Evolutionary conservation across 2,113 vertebrate genomes (phyloP).

Genomic region (Chunga burmeisteri): DNA sequence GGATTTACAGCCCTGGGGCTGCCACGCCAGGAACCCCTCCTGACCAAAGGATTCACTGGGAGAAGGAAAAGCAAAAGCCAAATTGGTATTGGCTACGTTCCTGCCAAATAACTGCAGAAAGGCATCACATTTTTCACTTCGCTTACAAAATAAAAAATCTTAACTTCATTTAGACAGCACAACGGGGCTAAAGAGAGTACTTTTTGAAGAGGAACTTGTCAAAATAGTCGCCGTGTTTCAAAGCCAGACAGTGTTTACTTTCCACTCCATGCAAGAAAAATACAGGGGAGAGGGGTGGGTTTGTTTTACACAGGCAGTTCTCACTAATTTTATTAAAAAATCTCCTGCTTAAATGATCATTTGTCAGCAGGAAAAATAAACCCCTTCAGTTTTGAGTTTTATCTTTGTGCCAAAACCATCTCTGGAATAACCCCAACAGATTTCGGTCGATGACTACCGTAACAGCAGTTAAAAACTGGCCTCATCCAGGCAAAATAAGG

Average conservation of each 20-base stretch:
- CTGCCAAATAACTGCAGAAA: slow-evolving; percentile 25
- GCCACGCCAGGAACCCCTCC: slow-evolving; percentile 17
- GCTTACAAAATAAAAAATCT: slow-evolving; percentile 30
- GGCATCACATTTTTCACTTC: slow-evolving; percentile 31
- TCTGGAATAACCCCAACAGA: slow-evolving; percentile 1
- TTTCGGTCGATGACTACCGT: neutral
- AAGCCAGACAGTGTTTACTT: slow-evolving; percentile 36
- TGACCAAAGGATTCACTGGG: neutral
- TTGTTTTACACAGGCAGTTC: neutral
- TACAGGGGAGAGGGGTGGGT: neutral
- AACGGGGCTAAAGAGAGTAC: slow-evolving; percentile 30
- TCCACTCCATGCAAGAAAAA: slow-evolving; percentile 7
- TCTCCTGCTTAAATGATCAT: slow-evolving; percentile 32
- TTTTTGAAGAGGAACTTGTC: slow-evolving; percentile 55
- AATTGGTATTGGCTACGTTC: neutral
- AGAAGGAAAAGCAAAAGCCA: slow-evolving; percentile 21
- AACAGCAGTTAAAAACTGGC: neutral
- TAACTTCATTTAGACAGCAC: slow-evolving; percentile 40
- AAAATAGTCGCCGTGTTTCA: slow-evolving; percentile 40
- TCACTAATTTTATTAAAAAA: slow-evolving; percentile 19
- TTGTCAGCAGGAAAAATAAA: slow-evolving; percentile 11
- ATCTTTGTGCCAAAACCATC: neutral
- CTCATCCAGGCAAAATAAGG: neutral
- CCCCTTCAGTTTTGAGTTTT: neutral
- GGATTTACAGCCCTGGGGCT: neutral